Base-by-base conservation (phyloP, 2,888 invertebrate genomes). In the Bombyx huttoni region DNA sequence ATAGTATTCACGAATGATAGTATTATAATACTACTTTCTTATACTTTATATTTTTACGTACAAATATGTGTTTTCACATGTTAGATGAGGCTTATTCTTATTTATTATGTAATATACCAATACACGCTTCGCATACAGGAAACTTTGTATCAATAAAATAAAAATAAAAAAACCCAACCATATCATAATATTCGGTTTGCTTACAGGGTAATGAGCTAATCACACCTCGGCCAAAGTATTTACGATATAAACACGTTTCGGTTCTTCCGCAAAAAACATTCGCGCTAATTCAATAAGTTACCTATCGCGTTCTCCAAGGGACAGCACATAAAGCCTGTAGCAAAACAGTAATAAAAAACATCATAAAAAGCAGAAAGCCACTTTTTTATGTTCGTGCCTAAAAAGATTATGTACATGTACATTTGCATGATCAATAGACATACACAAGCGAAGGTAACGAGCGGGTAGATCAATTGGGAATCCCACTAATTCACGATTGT, bases 401-500 rank as follows among this genome's bases (percentile, higher is more conserved):
- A 40, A 24, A 40, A 40, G 40, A 40, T 40, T 40, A 40, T 7
- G 40, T 51, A 24, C 24, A 24, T 24, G 24, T 40, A 40, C 24
- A 14, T 47, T 46, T 46, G 40, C 47, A 40, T 33, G 47, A 40
- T 52, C 46, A 47, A n/a, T 48, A 54, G 51, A 53, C 53, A 56
- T 54, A 58, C 50, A 58, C 56, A 58, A 57, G 52, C 49, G 52
- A 40, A 51, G 52, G 47, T 60, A 56, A 57, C 58, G 60, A 58
- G 53, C 51, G 8, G 40, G 35, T n/a, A 47, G 45, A 50, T 12
- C 51, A 13, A 34, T 47, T 9, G 51, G 53, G 53, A 53, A 51
- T 51, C 24, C 40, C 24, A 47, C 49, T 40, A 46, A 14, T 51
- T 50, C 48, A 50, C 24, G 46, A 48, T 49, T 48, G 50, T 50